Conservation (phyloP, 2,113 vertebrate species). For the Sphyrna mokarran region DNA sequence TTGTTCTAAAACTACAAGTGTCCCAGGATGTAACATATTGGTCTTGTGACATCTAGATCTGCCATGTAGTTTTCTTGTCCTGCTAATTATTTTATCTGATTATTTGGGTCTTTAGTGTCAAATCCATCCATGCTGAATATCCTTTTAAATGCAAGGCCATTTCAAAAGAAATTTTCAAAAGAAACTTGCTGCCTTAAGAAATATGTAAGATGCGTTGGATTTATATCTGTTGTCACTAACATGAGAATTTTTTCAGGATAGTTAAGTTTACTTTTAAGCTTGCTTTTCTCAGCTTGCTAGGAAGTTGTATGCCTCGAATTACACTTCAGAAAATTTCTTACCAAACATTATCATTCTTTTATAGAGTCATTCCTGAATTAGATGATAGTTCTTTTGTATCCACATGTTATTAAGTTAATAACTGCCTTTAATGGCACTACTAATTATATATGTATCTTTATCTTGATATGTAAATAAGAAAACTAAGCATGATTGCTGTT, state of each 20-base stretch:
- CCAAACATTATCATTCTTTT: not conserved
- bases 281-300: no score
- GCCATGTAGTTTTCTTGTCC: not conserved
- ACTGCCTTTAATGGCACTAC: not conserved
- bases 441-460: not conserved
- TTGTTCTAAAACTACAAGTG: not conserved
- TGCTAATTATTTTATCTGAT: not conserved
- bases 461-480: constrained; percentile 57
- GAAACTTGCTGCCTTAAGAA: not conserved
- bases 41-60: not conserved
- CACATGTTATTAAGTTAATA: not conserved
- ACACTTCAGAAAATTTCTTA: not conserved
- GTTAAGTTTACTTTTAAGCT: no score
- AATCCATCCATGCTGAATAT: not conserved
- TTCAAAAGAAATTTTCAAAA: not conserved
- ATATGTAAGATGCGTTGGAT: not conserved
- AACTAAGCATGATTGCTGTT: constrained; percentile 54
- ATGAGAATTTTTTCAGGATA: not conserved
- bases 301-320: not conserved
- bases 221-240: not conserved
- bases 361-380: not conserved
- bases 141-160: not conserved
- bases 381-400: not conserved
- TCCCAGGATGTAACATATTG: not conserved
- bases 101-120: not conserved